Conservation (phyloP, 2,888 invertebrate genomes). For the Metacarcinus magister region DNA sequence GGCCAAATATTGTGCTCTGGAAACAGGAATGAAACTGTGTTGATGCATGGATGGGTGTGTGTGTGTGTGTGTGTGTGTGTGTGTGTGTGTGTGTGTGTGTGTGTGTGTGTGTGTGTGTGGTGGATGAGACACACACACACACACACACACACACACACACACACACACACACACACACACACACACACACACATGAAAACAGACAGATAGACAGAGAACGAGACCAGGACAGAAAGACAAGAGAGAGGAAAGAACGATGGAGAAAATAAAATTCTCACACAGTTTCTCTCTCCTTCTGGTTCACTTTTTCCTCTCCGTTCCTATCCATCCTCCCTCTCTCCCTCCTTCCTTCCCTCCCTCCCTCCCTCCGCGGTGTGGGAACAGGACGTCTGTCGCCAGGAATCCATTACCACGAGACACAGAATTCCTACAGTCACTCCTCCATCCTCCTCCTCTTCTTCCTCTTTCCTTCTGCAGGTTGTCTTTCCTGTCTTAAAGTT, state of each 20-base stretch:
- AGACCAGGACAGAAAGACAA: neutral
- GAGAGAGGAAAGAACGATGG: neutral
- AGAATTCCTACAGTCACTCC: constrained; percentile 52
- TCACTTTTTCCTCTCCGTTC: neutral
- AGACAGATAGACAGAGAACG: neutral
- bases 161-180: neutral
- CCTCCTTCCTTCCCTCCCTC: neutral
- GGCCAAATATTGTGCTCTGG: constrained; percentile 11
- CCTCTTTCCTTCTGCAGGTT: neutral
- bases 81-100: neutral
- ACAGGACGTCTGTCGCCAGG: constrained; percentile 53
- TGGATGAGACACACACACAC: neutral
- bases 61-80: neutral
- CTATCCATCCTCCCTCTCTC: neutral
- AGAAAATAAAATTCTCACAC: constrained; percentile 8
- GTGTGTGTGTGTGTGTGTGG: neutral
- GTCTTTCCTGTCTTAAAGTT: neutral
- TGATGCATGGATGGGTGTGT: neutral
- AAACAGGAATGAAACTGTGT: neutral
- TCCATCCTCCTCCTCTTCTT: neutral
- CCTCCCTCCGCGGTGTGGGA: constrained; percentile 54
- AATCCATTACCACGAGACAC: constrained; percentile 64
- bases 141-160: neutral
- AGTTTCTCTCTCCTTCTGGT: neutral
- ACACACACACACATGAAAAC: neutral